These are phyloP conservation scores for Porites divaricata DNA, from an alignment of 92 coral and sea anemone species.

Conservation along the genomic window DNA sequence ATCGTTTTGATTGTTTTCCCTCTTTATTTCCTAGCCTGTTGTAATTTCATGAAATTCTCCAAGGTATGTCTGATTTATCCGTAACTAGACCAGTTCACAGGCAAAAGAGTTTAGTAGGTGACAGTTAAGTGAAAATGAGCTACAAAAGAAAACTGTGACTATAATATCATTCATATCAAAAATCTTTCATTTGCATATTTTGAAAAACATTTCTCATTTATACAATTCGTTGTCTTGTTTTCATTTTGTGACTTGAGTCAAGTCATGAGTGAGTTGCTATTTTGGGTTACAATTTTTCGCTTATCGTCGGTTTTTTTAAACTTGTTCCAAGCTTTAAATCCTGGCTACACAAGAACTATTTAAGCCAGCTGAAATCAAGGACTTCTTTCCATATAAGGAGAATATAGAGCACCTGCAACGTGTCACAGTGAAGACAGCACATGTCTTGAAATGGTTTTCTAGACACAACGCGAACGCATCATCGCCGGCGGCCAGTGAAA, in stretches of 20 bases:
- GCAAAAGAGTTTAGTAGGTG: neutral
- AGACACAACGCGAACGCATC: conserved; percentile 5
- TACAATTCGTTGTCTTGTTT: neutral
- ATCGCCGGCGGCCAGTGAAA: neutral
- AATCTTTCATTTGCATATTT: conserved; percentile 25
- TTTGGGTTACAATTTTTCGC: neutral
- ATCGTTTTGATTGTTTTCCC: too few relatives aligned
- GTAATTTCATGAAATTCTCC: too few relatives aligned
- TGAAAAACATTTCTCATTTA: neutral
- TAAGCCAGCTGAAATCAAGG: conserved; percentile 35
- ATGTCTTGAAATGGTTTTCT: conserved; percentile 29
- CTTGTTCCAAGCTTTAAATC: neutral
- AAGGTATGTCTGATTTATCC: too few relatives aligned
- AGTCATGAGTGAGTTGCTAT: neutral
- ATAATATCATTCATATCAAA: conserved; percentile 17
- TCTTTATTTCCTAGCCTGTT: too few relatives aligned
- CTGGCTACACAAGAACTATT: neutral
- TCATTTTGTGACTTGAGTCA: neutral
- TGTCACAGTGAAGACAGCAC: conserved; percentile 1
- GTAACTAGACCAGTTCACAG: too few relatives aligned
- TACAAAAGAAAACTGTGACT: neutral
- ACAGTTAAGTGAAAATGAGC: neutral
- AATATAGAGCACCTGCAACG: conserved; percentile 35
- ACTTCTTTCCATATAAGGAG: conserved; percentile 45
- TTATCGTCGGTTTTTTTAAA: neutral